Evolutionary conservation across 92 coral and sea anemone genomes (phyloP), one percentile per base, ranked within the genome.

Genomic region (Zoanthus gigantus): DNA sequence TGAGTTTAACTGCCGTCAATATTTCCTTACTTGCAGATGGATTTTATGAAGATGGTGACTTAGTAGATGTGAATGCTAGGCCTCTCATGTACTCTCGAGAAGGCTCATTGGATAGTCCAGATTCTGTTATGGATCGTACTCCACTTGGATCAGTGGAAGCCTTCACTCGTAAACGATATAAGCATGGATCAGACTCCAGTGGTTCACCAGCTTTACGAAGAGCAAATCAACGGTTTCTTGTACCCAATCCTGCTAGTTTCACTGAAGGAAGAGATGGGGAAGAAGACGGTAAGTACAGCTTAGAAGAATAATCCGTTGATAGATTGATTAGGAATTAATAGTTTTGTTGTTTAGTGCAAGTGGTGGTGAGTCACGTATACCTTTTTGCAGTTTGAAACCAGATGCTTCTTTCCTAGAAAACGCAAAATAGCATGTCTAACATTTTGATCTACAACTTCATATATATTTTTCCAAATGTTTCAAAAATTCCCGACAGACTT

Each of bases 81-180:
- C 95, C 98, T 8, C 90, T 89, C 50, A 95, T 95, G 96, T 95
- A 95, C 72, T 95, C 98, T 76, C 94, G 96, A 56, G 89, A 89
- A 61, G 89, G 89, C 42, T 89, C 89, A 74, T 69, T 91, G 50
- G 93, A 95, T 76, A 93, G 92, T 10, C 44, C 29, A 28, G 96
- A 90, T 60, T 95, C 98, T 23, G 89, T 89, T 79, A 85, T 95
- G 58, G 98, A 95, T 72, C 93, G 92, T 34, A 87, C 93, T 37
- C 98, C 98, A 45, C 88, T 91, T 2, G 98, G 98, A 14, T 95
- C 98, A 17, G 89, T 95, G 42, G 98, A 95, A 88, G 98, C 98
- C 37, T 95, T 95, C 74, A 95, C 98, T 47, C 96, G 96, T 83
- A 94, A 92, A 86, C 91, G 98, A 74, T 95, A 95, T 83, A 81